Conservation (phyloP, 1,140 invertebrate genomes). For the Phocides pigmalion region DNA sequence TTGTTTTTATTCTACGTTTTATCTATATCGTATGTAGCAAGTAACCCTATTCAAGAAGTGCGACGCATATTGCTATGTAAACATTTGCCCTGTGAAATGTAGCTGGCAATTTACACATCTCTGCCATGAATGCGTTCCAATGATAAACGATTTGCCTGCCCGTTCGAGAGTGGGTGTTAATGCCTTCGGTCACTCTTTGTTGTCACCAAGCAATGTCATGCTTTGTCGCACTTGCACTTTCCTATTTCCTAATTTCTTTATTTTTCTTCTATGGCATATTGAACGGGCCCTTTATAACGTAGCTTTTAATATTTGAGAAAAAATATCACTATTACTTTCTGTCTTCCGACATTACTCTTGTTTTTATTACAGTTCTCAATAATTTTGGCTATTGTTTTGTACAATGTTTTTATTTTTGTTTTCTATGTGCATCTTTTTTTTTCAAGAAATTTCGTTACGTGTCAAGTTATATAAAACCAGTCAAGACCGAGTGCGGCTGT, state of each 20-base stretch:
- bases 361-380: too few species aligned
- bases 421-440: too few species aligned
- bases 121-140: slow-evolving; percentile 27
- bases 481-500: too few species aligned
- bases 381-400: too few species aligned
- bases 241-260: slow-evolving; percentile 15
- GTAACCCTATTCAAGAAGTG: not conserved
- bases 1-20: not conserved
- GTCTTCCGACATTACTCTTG: too few species aligned
- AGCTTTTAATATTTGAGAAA: not conserved
- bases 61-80: slow-evolving; percentile 19
- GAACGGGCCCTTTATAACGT: not conserved
- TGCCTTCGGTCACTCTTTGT: slow-evolving; percentile 31
- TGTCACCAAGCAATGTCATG: slow-evolving; percentile 22
- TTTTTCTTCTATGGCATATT: not conserved
- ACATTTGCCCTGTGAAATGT: slow-evolving; percentile 27
- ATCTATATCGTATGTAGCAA: not conserved
- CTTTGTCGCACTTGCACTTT: slow-evolving; percentile 28
- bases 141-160: slow-evolving; percentile 23
- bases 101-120: slow-evolving; percentile 26
- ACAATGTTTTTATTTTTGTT: too few species aligned
- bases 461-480: too few species aligned
- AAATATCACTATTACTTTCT: too few species aligned
- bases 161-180: slow-evolving; percentile 27
- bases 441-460: too few species aligned